Conservation (phyloP, 30 jellyfish, hydroid and myxozoan species). For the Pelagia noctiluca region DNA sequence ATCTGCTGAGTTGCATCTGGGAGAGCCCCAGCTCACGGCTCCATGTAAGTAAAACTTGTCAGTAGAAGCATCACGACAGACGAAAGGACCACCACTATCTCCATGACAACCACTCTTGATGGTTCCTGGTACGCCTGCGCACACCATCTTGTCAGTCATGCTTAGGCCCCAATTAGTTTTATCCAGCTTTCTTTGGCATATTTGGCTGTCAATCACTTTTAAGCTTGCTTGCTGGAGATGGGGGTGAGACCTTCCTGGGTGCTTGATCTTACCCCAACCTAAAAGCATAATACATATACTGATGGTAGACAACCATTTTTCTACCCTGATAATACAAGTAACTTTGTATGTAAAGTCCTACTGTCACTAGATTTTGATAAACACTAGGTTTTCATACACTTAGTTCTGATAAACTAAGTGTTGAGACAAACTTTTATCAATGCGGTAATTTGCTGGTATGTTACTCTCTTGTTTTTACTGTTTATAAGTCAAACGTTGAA, state of each 20-base stretch:
- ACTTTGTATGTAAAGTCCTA: no score
- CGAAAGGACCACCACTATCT: conserved; percentile 88
- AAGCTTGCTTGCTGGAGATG: conserved; percentile 70
- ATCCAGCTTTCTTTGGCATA: conserved; percentile 60
- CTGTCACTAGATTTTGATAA: no score
- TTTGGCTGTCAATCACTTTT: conserved; percentile 37
- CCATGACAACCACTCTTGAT: conserved; percentile 84
- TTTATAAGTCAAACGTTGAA: no score
- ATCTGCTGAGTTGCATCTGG: conserved; percentile 50
- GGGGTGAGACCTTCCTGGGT: conserved; percentile 59
- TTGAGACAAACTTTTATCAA: no score
- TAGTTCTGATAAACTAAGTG: no score
- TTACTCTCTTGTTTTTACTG: no score
- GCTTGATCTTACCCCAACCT: conserved; percentile 81
- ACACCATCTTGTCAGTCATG: conserved; percentile 62
- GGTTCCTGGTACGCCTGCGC: conserved; percentile 64
- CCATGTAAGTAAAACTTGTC: conserved; percentile 73
- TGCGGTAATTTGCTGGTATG: no score
- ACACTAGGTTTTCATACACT: no score
- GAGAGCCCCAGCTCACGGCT: conserved; percentile 91
- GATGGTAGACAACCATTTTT: no score
- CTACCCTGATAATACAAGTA: no score
- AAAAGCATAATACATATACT: no score
- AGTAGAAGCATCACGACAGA: conserved; percentile 46
- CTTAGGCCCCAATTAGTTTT: conserved; percentile 41